Percentiles rank a stretch among this genome's conserved stretches.
Evolutionary conservation across 1,140 invertebrate genomes (phyloP).

Genomic region (Rhizoglyphus robini): DNA sequence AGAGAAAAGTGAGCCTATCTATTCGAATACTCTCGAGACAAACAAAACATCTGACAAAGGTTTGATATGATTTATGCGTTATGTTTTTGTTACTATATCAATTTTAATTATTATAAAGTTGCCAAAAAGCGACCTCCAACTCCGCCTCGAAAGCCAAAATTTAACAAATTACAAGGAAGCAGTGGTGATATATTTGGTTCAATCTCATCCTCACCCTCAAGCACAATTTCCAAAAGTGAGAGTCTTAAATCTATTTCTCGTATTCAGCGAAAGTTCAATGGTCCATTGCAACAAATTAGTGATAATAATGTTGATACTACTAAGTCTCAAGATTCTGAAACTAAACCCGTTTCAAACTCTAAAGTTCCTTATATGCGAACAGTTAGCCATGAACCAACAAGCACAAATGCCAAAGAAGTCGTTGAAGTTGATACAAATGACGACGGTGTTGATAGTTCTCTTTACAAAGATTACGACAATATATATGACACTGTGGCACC

Average conservation of each 20-base stretch:
- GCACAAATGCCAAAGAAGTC: too few relatives aligned
- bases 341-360: too few relatives aligned
- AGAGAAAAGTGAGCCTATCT: background rate
- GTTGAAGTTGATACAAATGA: too few relatives aligned
- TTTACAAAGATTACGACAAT: constrained; percentile 20
- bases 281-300: constrained; percentile 5
- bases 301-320: too few relatives aligned
- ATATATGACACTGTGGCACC: constrained; percentile 29
- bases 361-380: background rate
- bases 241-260: background rate
- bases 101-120: background rate
- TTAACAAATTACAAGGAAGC: background rate
- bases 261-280: constrained; percentile 11
- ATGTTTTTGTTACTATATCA: background rate
- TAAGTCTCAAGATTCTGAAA: too few relatives aligned
- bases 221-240: background rate
- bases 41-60: constrained; percentile 10
- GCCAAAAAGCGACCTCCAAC: constrained; percentile 22
- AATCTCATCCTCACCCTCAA: background rate
- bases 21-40: constrained; percentile 13
- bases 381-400: background rate
- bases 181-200: background rate
- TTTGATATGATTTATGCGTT: background rate
- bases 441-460: background rate
- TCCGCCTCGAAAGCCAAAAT: constrained; percentile 22